phyloP scores from a whole-genome alignment of 2,113 vertebrate species.

The Nettapus auritus region DNA sequence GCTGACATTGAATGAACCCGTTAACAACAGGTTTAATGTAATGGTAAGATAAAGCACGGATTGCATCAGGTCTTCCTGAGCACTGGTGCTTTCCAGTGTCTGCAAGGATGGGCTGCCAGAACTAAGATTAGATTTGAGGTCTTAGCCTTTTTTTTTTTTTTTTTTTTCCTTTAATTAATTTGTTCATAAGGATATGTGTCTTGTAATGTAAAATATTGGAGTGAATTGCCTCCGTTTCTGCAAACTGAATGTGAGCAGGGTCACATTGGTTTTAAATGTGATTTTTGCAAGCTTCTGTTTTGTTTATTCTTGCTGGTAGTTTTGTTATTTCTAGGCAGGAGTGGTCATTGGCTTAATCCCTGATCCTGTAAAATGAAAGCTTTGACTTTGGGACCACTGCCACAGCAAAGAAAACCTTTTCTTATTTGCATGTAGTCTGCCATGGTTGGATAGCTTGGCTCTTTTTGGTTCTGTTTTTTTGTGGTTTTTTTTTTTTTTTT shows the following conservation, averaged over 20 bases:
- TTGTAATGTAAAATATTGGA: neutral
- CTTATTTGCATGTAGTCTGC: neutral
- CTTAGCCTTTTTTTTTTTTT: neutral
- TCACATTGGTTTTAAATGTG: neutral
- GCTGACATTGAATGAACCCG: neutral
- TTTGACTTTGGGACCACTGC: neutral
- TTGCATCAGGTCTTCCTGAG: neutral
- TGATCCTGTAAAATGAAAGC: neutral
- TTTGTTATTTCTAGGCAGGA: neutral
- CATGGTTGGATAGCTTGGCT: neutral
- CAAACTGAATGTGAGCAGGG: neutral
- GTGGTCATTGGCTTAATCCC: neutral
- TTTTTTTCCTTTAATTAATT: neutral
- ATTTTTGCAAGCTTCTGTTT: conserved; percentile 5
- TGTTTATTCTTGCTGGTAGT: neutral
- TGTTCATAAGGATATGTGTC: neutral
- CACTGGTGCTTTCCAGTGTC: neutral
- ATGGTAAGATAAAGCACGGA: neutral
- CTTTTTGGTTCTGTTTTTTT: neutral
- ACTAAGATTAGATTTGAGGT: neutral
- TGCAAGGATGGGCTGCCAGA: neutral
- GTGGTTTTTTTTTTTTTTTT: neutral
- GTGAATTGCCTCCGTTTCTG: neutral
- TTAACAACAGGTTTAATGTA: neutral
- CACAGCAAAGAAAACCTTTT: neutral